Evolutionary conservation across 2,888 invertebrate genomes (phyloP).

Genomic region (Temnothorax ravouxi): DNA sequence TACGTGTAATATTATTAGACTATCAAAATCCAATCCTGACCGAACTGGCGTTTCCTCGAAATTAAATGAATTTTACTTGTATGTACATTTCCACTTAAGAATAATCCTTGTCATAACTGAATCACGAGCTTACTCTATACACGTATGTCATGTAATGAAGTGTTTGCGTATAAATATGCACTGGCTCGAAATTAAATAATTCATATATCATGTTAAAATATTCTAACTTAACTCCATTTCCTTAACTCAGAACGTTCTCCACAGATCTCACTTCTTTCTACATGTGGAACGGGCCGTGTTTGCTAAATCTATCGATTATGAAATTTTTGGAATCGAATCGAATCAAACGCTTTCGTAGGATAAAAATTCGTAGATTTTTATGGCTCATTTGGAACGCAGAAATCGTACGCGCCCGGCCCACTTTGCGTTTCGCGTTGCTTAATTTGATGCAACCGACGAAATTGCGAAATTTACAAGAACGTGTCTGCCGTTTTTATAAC

Average conservation of each 20-base stretch:
- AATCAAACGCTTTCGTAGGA: background rate
- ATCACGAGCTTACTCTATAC: background rate
- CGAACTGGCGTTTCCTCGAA: too few species aligned
- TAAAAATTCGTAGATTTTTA: slow-evolving; percentile 2
- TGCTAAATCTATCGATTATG: background rate
- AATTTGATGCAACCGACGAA: slow-evolving; percentile 43
- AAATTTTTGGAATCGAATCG: background rate
- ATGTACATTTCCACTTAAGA: slow-evolving; percentile 21
- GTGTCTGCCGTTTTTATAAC: background rate
- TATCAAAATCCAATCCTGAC: too few species aligned
- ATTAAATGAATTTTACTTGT: background rate
- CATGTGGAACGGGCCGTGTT: background rate
- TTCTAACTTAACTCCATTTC: background rate
- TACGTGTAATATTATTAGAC: too few species aligned
- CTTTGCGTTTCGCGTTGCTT: slow-evolving; percentile 47
- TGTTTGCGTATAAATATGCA: slow-evolving; percentile 18
- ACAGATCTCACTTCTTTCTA: background rate
- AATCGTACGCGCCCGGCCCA: slow-evolving; percentile 31
- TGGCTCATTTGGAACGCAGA: slow-evolving; percentile 43
- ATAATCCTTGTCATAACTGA: background rate
- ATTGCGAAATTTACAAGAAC: slow-evolving; percentile 49
- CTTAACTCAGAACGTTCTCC: slow-evolving; percentile 2
- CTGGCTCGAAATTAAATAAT: slow-evolving; percentile 40
- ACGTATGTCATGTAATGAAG: background rate
- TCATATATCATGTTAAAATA: background rate